Percentiles rank a stretch among this genome's conserved stretches.
phyloP scores from a whole-genome alignment of 2,888 invertebrate species.

The Lithophane ornitopus region DNA sequence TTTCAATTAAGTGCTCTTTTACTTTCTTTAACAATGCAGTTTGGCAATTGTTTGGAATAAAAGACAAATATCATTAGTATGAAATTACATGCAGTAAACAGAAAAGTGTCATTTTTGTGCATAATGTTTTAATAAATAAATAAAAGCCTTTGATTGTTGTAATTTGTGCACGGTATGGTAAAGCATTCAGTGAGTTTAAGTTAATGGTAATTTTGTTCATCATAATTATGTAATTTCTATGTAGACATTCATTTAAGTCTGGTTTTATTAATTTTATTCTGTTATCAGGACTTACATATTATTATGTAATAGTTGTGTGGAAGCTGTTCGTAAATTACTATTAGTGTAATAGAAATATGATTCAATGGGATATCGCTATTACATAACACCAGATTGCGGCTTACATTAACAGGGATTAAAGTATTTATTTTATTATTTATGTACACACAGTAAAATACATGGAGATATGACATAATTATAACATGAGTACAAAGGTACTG shows the following conservation, averaged over 20 bases:
- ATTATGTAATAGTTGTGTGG: not conserved
- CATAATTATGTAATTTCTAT: not conserved
- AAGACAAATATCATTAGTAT: not conserved
- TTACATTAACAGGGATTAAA: not conserved
- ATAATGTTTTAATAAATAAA: too few species aligned
- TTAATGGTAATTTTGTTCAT: not conserved
- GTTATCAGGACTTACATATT: not conserved
- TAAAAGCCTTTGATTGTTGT: not conserved
- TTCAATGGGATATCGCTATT: not conserved
- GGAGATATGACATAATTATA: too few species aligned
- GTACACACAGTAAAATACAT: too few species aligned
- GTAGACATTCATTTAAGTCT: not conserved
- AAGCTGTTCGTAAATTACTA: not conserved
- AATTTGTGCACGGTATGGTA: not conserved
- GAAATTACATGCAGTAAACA: not conserved
- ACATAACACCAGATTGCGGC: not conserved
- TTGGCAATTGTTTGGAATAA: not conserved
- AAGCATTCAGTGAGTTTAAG: not conserved
- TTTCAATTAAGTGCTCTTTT: too few species aligned
- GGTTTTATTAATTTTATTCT: slow-evolving; percentile 6
- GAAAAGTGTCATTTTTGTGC: too few species aligned
- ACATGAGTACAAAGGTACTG: too few species aligned
- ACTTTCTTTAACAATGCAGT: not conserved
- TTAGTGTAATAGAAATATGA: not conserved
- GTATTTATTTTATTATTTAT: too few species aligned